These are phyloP conservation scores for Macrostomum lignano DNA, from an alignment of 1,140 invertebrate genomes.

Conservation along the genomic window DNA sequence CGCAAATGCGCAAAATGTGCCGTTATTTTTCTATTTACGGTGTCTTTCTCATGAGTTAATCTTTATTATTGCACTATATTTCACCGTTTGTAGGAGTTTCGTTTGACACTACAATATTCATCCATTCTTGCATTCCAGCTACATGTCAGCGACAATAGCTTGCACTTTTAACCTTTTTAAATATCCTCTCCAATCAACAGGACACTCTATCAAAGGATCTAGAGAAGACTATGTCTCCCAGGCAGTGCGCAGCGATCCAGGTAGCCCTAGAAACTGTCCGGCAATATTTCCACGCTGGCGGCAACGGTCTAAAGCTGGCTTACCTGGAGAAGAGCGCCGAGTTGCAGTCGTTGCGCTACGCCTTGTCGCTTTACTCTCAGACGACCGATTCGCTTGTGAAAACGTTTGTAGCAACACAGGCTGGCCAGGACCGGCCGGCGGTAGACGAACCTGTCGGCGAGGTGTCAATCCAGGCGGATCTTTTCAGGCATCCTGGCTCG, in stretches of 20 bases:
- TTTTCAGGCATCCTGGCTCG: conserved; percentile 90
- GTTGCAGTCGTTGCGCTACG: conserved; percentile 76
- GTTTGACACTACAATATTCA: too few relatives aligned
- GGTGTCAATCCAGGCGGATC: conserved; percentile 81
- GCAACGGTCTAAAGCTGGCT: conserved; percentile 93
- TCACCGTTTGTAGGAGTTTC: too few relatives aligned
- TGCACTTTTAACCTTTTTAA: too few relatives aligned
- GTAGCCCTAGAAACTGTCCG: conserved; percentile 90
- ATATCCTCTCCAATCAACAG: too few relatives aligned
- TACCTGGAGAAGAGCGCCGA: conserved; percentile 93
- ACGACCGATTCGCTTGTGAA: conserved; percentile 96
- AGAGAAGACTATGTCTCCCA: conserved; percentile 83
- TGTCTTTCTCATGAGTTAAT: too few relatives aligned
- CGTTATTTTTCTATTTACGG: too few relatives aligned
- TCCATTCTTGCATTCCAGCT: too few relatives aligned
- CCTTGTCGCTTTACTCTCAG: conserved; percentile 89
- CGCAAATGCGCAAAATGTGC: too few relatives aligned
- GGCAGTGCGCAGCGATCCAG: conserved; percentile 91
- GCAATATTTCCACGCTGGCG: conserved; percentile 89
- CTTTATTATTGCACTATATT: too few relatives aligned
- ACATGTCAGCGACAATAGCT: too few relatives aligned
- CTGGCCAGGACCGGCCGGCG: conserved; percentile 46
- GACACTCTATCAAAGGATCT: conserved; percentile 69
- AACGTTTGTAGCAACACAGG: conserved; percentile 83
- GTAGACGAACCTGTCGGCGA: conserved; percentile 71